Percentiles rank a stretch among this genome's conserved stretches.
Evolutionary conservation across 2,888 invertebrate species (phyloP).

Genomic region (Plebejus melissa): DNA sequence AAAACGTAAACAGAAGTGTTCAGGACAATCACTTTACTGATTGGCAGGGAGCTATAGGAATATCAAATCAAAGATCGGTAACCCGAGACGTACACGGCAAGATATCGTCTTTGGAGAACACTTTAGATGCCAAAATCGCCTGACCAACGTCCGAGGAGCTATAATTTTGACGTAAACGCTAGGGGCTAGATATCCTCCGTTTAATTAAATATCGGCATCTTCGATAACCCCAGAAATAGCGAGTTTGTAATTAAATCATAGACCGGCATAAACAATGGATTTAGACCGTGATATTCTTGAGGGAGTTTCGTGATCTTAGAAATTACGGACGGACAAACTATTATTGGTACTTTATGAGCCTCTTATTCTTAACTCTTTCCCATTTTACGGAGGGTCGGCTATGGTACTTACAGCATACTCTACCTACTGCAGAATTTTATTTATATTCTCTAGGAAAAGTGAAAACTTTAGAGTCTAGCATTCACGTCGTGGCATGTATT

Average conservation of each 20-base stretch:
- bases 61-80: slow-evolving; percentile 65
- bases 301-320: background rate
- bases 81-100: slow-evolving; percentile 44
- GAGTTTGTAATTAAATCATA: slow-evolving; percentile 46
- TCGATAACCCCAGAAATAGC: slow-evolving; percentile 53
- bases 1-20: slow-evolving; percentile 20
- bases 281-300: background rate
- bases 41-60: slow-evolving; percentile 63
- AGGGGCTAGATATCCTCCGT: slow-evolving; percentile 58
- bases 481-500: no score
- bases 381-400: no score
- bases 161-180: slow-evolving; percentile 62
- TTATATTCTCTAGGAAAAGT: no score
- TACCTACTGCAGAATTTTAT: no score
- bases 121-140: slow-evolving; percentile 11
- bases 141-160: slow-evolving; percentile 40
- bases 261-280: slow-evolving; percentile 40
- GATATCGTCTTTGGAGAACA: slow-evolving; percentile 38
- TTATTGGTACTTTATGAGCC: no score
- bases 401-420: no score
- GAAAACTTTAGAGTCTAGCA: no score
- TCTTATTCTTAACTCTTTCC: no score
- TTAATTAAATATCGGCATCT: slow-evolving; percentile 67
- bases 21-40: slow-evolving; percentile 74
- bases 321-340: background rate